Evolutionary conservation across 2,888 invertebrate genomes (phyloP).

Genomic region (Hyposoter dolosus): DNA sequence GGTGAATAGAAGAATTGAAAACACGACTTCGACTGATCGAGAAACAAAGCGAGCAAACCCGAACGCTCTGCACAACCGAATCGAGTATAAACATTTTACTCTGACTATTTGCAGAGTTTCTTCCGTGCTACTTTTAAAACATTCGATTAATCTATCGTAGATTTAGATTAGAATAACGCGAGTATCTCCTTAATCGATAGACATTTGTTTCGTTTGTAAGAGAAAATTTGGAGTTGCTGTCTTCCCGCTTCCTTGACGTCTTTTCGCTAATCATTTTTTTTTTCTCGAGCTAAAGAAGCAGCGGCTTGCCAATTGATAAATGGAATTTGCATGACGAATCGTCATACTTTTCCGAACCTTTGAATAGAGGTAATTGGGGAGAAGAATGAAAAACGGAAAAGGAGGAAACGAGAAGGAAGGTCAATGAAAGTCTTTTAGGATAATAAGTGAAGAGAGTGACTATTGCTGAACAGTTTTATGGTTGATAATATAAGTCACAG

Average conservation of each 20-base stretch:
- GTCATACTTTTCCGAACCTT: not conserved
- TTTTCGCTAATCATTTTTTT: not conserved
- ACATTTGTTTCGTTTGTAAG: not conserved
- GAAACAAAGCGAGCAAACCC: slow-evolving; percentile 44
- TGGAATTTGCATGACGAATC: not conserved
- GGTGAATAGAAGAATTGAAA: slow-evolving; percentile 56
- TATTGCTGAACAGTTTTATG: slow-evolving; percentile 32
- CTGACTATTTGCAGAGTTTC: slow-evolving; percentile 20
- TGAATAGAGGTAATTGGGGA: not conserved
- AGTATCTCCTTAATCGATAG: not conserved
- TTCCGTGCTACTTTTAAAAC: slow-evolving; percentile 7
- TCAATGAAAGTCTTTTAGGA: not conserved
- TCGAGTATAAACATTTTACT: slow-evolving; percentile 27
- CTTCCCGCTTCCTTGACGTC: not conserved
- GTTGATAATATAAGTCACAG: slow-evolving; percentile 40
- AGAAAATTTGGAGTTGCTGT: not conserved
- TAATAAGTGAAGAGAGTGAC: slow-evolving; percentile 8
- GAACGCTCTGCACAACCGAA: slow-evolving; percentile 18
- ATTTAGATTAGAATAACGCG: not conserved
- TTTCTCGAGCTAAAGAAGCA: not conserved
- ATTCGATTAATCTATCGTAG: slow-evolving; percentile 11
- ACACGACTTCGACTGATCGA: slow-evolving; percentile 53
- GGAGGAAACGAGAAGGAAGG: not conserved
- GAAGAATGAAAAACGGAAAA: not conserved
- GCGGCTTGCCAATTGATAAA: not conserved